Percentiles rank a stretch among this genome's conserved stretches.
Evolutionary conservation across 2,888 invertebrate genomes (phyloP).

Genomic region (Hyposoter dolosus): DNA sequence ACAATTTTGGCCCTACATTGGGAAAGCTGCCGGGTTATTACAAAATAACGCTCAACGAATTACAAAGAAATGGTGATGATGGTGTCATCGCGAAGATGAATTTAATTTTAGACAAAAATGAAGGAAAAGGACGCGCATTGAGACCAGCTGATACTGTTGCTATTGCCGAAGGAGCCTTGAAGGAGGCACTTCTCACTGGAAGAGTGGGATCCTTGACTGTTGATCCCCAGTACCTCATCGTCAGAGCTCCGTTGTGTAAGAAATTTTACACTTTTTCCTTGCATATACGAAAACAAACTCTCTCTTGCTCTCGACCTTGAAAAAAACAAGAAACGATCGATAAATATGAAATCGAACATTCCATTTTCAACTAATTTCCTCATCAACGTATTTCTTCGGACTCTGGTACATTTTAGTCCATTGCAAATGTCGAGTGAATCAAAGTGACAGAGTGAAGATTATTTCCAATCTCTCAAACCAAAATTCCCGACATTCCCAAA

Average conservation of each 20-base stretch:
- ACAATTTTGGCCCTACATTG: slow-evolving; percentile 88
- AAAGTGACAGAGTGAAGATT: no score
- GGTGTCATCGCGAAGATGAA: slow-evolving; percentile 92
- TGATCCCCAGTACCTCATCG: slow-evolving; percentile 92
- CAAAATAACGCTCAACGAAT: slow-evolving; percentile 89
- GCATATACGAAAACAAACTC: not conserved
- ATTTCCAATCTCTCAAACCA: no score
- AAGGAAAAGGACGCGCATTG: slow-evolving; percentile 81
- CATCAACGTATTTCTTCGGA: no score
- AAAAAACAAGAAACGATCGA: no score
- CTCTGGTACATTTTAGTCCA: no score
- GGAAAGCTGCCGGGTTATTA: slow-evolving; percentile 90
- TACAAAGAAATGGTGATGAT: slow-evolving; percentile 86
- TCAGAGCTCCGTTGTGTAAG: slow-evolving; percentile 90
- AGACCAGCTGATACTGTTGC: slow-evolving; percentile 79
- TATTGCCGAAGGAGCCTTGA: slow-evolving; percentile 87
- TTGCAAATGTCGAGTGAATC: no score
- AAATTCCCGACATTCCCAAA: no score
- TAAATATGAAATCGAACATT: no score
- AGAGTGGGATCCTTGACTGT: slow-evolving; percentile 92
- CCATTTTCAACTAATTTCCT: no score
- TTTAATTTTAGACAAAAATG: slow-evolving; percentile 89
- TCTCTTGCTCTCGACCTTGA: no score
- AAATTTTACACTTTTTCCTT: slow-evolving; percentile 67
- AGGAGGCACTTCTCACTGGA: slow-evolving; percentile 90